Conservation (phyloP, 92 coral and sea anemone species). For the Porites divaricata region DNA sequence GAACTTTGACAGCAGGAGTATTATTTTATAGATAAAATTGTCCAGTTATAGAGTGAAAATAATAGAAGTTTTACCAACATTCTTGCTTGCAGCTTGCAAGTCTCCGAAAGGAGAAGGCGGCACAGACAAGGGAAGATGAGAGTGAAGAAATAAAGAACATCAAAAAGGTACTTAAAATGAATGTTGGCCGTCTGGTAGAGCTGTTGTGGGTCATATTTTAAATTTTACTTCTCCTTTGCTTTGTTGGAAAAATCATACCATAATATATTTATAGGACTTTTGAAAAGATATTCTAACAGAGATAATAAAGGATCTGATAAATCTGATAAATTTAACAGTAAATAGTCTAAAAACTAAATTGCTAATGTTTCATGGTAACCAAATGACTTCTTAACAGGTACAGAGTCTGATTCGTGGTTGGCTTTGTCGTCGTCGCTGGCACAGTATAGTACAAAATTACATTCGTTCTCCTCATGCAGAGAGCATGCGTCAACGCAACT, state of each 20-base stretch:
- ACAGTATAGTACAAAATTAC: conserved; percentile 93
- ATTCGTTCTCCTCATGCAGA: conserved; percentile 99
- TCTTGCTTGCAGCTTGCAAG: conserved; percentile 46
- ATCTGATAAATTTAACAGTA: neutral
- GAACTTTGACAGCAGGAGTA: too few relatives aligned
- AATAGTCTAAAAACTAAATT: neutral
- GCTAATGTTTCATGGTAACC: neutral
- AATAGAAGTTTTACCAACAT: too few relatives aligned
- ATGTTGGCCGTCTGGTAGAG: too few relatives aligned
- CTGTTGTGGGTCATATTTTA: too few relatives aligned
- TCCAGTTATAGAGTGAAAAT: too few relatives aligned
- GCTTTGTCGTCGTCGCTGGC: conserved; percentile 99
- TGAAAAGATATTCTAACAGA: too few relatives aligned
- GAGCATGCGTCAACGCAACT: conserved; percentile 97
- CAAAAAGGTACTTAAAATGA: conserved; percentile 63
- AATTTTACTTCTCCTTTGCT: too few relatives aligned
- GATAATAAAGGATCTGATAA: neutral
- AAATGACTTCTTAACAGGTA: conserved; percentile 68
- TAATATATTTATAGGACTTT: too few relatives aligned
- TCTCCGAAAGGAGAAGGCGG: conserved; percentile 58
- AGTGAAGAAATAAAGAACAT: conserved; percentile 84
- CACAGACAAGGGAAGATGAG: conserved; percentile 68
- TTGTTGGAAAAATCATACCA: too few relatives aligned
- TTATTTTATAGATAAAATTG: too few relatives aligned
- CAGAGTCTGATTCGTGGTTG: conserved; percentile 98